Base-by-base conservation (phyloP, 2,113 vertebrate genomes). In the Neodon shergylaensis region DNA sequence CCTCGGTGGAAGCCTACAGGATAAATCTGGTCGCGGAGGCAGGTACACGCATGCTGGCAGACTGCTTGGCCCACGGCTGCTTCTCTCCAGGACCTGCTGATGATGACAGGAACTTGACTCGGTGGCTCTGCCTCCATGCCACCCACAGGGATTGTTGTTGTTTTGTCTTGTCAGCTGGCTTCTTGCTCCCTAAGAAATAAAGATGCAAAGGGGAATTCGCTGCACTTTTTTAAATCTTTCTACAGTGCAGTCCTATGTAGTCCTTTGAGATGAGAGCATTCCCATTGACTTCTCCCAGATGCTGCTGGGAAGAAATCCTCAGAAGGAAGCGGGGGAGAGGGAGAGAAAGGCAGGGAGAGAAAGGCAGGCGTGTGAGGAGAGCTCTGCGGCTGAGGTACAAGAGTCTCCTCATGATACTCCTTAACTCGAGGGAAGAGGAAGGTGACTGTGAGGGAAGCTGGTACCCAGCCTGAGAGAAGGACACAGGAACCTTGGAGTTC, bases 161-260 rank as follows among this genome's bases (percentile, higher is more conserved):
- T n/a, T 72, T 86, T n/a, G 5, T 87, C 22, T 73, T 73, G 36
- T 73, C 8, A n/a, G n/a, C 70, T 39, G 47, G 33, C n/a, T 86
- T 94, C 83, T 94, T 49, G 61, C 76, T 76, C 88, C 66, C 54
- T 72, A 42, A 92, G 81, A 95, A 87, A 79, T 88, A 85, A 70
- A 70, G 49, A 85, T 10, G 19, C 13, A 58, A 95, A 77, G 42
- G 66, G 42, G 52, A 94, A 49, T 39, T 3, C 47, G 26, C 0
- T 90, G 52, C 10, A 22, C 44, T 52, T 95, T 94, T 74, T 82
- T 7, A 82, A 83, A 83, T 12, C 65, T 61, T 74, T 58, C 22
- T 24, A 61, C 1, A 65, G 42, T 36, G 72, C 68, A 52, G 33
- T 87, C 44, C 33, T 70, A 49, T 24, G 47, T 47, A 61, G 19